phyloP scores from a whole-genome alignment of 2,888 invertebrate genomes.

The Dermolepida albohirtum region DNA sequence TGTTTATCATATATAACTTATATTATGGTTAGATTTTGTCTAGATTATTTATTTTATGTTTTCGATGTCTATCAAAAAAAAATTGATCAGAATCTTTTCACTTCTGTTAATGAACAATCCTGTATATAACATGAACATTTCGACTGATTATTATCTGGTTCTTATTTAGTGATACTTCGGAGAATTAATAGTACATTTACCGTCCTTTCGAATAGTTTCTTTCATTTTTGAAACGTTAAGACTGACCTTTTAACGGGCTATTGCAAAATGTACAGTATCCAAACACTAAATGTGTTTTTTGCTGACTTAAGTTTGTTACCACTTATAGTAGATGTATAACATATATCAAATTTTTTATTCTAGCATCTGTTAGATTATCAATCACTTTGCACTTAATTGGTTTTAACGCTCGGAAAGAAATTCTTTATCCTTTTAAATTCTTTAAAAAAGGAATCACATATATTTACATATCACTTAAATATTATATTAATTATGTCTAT shows the following conservation, averaged over 20 bases:
- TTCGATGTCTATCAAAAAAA: neutral
- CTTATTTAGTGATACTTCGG: constrained; percentile 38
- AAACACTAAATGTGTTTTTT: too few relatives aligned
- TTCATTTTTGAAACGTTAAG: constrained; percentile 31
- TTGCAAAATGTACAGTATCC: too few relatives aligned
- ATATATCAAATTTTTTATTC: too few relatives aligned
- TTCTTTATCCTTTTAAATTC: too few relatives aligned
- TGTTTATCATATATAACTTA: neutral
- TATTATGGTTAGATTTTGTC: neutral
- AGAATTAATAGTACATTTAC: constrained; percentile 32
- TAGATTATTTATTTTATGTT: neutral
- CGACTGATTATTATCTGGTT: constrained; percentile 22
- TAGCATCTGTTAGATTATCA: too few relatives aligned
- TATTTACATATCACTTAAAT: too few relatives aligned
- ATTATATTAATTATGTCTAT: too few relatives aligned
- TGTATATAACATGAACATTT: constrained; percentile 37
- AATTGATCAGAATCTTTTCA: neutral
- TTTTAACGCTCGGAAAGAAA: too few relatives aligned
- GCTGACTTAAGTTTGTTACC: too few relatives aligned
- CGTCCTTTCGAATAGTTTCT: constrained; percentile 31
- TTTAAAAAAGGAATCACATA: too few relatives aligned
- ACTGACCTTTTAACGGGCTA: constrained; percentile 6
- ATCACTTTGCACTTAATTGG: too few relatives aligned
- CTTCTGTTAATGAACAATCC: constrained; percentile 19
- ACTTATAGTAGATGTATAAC: too few relatives aligned